Evolutionary conservation across 2,888 invertebrate genomes (phyloP).

Genomic region (Heterodera filipjevi): DNA sequence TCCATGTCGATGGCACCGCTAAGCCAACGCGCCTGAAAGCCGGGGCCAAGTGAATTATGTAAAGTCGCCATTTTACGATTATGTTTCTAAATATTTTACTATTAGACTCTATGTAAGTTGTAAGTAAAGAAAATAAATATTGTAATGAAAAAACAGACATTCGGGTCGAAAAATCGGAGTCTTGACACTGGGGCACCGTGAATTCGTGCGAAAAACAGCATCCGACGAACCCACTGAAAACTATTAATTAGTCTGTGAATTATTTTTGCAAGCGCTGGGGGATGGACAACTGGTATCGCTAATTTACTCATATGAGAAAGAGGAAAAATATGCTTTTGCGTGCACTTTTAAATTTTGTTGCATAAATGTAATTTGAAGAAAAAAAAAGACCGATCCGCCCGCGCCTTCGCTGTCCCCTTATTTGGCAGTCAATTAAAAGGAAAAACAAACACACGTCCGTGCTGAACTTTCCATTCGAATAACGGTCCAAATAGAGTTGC

Average conservation of each 20-base stretch:
- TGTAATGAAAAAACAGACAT: background rate
- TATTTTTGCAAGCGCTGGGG: too few species aligned
- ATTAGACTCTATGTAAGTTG: too few species aligned
- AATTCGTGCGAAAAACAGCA: conserved; percentile 21
- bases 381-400: too few species aligned
- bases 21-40: background rate
- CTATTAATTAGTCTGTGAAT: too few species aligned
- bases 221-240: conserved; percentile 23
- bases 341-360: too few species aligned
- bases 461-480: conserved; percentile 3
- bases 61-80: background rate
- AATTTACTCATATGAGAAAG: too few species aligned
- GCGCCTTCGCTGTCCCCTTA: too few species aligned
- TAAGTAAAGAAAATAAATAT: too few species aligned
- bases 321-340: background rate
- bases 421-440: background rate
- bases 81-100: background rate
- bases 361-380: too few species aligned
- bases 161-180: background rate
- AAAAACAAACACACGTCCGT: background rate
- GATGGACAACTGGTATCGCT: too few species aligned
- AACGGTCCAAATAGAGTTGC: conserved; percentile 14
- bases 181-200: conserved; percentile 5
- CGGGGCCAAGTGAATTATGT: background rate
- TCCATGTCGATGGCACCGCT: conserved; percentile 10